Base-by-base conservation (phyloP, 2,113 vertebrate species). In the Rutilus rutilus region DNA sequence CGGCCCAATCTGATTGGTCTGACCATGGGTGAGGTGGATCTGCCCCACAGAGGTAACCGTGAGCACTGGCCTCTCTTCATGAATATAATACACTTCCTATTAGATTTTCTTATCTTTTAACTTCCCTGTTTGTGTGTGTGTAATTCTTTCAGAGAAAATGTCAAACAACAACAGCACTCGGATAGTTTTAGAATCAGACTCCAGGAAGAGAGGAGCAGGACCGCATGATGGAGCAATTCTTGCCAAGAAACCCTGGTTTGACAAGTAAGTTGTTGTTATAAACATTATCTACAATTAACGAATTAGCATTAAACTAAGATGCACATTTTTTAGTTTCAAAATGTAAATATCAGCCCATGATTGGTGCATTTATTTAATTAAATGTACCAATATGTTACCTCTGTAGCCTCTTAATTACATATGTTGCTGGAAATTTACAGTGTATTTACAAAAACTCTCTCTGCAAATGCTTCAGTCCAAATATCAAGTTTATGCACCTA, bases 1-100 rank as follows among this genome's bases (percentile, higher is more conserved):
- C 96, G 98, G 92, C 97, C 98, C 88, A 99, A 99, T 91, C 95
- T 99, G 87, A 99, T 99, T 92, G 98, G 98, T 90, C 95, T 99
- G 52, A 99, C 97, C 27, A 98, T 98, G 94, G 96, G 96, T 59
- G 97, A 98, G 88, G 94, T 97, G 92, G 97, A 98, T 93, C 93
- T 96, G 64, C 97, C 96, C 54, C 97, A 94, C 42, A 96, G 97
- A 97, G 98, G 97, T 99, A 96, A 83, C 15, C 36, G 15, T 10
- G 21, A 36, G n/a, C 77, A 65, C 27, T 45, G 62, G 2, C 4
- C 73, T 82, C 42, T 17, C 25, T 1, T 67, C 6, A 39, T 21
- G 1, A 10, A 39, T 69, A 23, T 21, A 57, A 57, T 23, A 57
- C 23, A 57, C 6, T 17, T 36, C 15, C 1, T 65, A 33, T 17